Evolutionary conservation across 1,140 invertebrate genomes (phyloP).

Genomic region (Gonioctena quinquepunctata): DNA sequence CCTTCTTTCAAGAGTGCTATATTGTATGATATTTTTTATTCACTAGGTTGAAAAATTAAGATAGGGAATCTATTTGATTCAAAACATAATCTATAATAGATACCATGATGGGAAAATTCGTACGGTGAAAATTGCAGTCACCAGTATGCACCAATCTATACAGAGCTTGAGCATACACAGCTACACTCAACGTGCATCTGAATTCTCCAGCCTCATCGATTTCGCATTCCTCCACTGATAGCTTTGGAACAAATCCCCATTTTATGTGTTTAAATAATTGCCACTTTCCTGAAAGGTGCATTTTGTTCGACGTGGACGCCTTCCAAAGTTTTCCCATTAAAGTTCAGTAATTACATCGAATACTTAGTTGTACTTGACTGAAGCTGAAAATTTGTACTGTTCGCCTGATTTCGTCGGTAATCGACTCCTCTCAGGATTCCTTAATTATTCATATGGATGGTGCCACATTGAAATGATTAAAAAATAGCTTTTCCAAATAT

Average conservation of each 20-base stretch:
- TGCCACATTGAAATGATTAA: too few species aligned
- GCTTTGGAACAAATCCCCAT: neutral
- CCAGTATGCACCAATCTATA: too few species aligned
- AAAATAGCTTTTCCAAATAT: too few species aligned
- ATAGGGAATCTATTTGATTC: neutral
- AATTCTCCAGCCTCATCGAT: slow-evolving; percentile 17
- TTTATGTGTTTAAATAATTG: neutral
- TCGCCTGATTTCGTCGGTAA: neutral
- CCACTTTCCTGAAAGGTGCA: neutral
- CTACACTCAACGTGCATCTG: neutral
- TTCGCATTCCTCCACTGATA: neutral
- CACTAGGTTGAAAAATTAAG: too few species aligned
- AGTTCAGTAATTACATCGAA: slow-evolving; percentile 3
- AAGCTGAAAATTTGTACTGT: neutral
- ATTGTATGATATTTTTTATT: neutral
- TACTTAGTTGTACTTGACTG: neutral
- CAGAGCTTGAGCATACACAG: too few species aligned
- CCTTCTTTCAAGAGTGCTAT: too few species aligned
- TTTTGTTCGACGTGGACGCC: neutral
- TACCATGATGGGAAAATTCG: neutral
- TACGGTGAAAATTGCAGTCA: too few species aligned
- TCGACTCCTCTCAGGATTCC: too few species aligned
- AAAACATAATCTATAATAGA: neutral
- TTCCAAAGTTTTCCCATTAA: slow-evolving; percentile 1
- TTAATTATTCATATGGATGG: too few species aligned